phyloP scores from a whole-genome alignment of 2,797 vertebrate species.

The Gymnoscopelus microlampas region DNA sequence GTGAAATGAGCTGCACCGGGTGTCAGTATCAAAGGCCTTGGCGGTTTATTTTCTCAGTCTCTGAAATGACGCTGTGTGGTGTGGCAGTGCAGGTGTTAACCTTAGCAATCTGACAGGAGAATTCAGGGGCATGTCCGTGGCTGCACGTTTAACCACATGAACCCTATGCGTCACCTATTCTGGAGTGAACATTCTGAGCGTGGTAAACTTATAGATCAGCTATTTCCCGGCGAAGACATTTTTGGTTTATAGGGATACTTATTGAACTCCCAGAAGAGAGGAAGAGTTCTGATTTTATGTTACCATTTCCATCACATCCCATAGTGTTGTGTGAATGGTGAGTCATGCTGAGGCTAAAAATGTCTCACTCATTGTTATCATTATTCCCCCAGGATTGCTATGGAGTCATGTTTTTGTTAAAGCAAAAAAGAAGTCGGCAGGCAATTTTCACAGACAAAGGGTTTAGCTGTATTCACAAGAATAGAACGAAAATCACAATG shows the following conservation, averaged over 20 bases:
- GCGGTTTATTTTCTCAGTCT: slow-evolving; percentile 30
- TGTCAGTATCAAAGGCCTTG: slow-evolving; percentile 38
- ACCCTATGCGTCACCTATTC: no score
- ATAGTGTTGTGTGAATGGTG: slow-evolving; percentile 46
- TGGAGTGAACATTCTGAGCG: no score
- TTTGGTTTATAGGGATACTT: no score
- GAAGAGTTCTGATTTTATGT: slow-evolving; percentile 29
- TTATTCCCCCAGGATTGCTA: slow-evolving; percentile 35
- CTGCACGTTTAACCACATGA: slow-evolving; percentile 1
- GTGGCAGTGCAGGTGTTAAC: slow-evolving; percentile 51
- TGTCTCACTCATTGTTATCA: slow-evolving; percentile 49
- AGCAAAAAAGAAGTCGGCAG: slow-evolving; percentile 24
- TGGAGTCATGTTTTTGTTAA: slow-evolving; percentile 17
- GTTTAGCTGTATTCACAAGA: slow-evolving; percentile 10
- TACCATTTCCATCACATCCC: slow-evolving; percentile 26
- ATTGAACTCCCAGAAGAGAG: slow-evolving; percentile 30
- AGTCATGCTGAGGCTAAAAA: slow-evolving; percentile 55
- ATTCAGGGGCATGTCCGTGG: slow-evolving; percentile 54
- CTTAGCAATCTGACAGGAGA: slow-evolving; percentile 42
- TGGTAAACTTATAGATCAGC: no score
- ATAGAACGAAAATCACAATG: not conserved
- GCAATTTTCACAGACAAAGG: slow-evolving; percentile 25
- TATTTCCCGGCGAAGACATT: no score
- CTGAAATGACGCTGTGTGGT: slow-evolving; percentile 6
- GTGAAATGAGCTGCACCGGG: slow-evolving; percentile 30